Evolutionary conservation across 2,797 vertebrate genomes (phyloP).

Genomic region (Poecilia picta): DNA sequence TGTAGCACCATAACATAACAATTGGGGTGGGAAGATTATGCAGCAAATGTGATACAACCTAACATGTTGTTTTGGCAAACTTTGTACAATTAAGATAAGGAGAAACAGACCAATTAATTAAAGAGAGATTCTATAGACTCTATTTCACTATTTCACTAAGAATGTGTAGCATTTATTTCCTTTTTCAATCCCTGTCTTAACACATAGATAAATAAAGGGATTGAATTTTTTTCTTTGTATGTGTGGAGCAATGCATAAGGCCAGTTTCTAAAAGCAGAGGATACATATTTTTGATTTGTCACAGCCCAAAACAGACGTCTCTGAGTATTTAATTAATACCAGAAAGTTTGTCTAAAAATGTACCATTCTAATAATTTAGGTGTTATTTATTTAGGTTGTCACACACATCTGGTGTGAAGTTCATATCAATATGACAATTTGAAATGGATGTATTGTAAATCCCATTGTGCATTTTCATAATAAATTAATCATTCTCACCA

Average conservation of each 20-base stretch:
- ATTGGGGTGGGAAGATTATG: not conserved
- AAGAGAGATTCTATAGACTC: not conserved
- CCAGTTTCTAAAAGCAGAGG: not conserved
- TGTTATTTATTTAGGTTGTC: not conserved
- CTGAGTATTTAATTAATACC: not conserved
- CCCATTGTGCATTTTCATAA: not conserved
- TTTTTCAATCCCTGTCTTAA: not conserved
- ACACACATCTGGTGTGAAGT: not conserved
- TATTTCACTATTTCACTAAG: not conserved
- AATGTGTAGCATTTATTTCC: not conserved
- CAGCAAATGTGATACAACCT: not conserved
- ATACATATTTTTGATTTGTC: not conserved
- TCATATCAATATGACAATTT: not conserved
- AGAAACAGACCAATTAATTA: not conserved
- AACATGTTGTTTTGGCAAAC: not conserved
- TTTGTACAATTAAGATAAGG: not conserved
- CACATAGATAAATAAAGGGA: not conserved
- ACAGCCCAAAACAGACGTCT: not conserved
- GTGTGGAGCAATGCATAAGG: not conserved
- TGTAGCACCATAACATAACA: not conserved
- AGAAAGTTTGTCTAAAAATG: not conserved
- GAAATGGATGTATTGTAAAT: not conserved
- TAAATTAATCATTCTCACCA: conserved; percentile 48
- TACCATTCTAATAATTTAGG: not conserved
- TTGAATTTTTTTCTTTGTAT: not conserved